Percentiles rank a stretch among this genome's conserved stretches.
Conservation (phyloP, 2,888 invertebrate genomes). For the Caenorhabditis wallacei region DNA sequence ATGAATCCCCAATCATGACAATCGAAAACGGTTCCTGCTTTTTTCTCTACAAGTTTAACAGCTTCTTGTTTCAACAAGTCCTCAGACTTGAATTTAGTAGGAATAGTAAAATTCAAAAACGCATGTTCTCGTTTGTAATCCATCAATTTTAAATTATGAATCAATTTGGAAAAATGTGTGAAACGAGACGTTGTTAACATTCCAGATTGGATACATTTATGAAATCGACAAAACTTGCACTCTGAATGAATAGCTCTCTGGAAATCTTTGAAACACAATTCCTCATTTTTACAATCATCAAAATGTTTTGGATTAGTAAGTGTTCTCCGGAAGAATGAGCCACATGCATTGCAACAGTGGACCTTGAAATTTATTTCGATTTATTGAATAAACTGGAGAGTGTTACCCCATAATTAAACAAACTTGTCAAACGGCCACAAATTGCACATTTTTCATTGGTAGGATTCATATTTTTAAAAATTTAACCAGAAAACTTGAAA, state of each 20-base stretch:
- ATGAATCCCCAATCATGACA: constrained; percentile 23
- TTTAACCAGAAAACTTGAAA: not conserved
- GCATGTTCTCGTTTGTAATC: constrained; percentile 1
- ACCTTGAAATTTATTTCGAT: not conserved
- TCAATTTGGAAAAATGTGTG: not conserved
- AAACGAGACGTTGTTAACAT: constrained; percentile 2
- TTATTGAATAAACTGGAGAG: not conserved
- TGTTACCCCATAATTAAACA: constrained; percentile 15
- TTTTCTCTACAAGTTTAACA: not conserved
- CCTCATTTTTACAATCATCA: not conserved
- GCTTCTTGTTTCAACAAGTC: not conserved
- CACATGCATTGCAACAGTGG: constrained; percentile 17
- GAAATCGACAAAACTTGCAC: constrained; percentile 18
- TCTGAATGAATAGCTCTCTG: not conserved
- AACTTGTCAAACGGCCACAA: constrained; percentile 17
- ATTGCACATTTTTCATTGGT: not conserved
- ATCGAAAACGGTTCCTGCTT: not conserved
- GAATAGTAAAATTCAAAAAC: not conserved
- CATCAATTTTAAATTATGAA: not conserved
- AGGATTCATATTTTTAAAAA: not conserved
- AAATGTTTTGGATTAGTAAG: not conserved
- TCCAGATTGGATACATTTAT: constrained; percentile 5
- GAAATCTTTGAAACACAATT: not conserved
- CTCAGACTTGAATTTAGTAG: not conserved
- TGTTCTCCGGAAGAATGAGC: not conserved